Percentiles rank a stretch among this genome's conserved stretches.
Conservation (phyloP, 2,113 vertebrate species). For the Amphiprion percula region DNA sequence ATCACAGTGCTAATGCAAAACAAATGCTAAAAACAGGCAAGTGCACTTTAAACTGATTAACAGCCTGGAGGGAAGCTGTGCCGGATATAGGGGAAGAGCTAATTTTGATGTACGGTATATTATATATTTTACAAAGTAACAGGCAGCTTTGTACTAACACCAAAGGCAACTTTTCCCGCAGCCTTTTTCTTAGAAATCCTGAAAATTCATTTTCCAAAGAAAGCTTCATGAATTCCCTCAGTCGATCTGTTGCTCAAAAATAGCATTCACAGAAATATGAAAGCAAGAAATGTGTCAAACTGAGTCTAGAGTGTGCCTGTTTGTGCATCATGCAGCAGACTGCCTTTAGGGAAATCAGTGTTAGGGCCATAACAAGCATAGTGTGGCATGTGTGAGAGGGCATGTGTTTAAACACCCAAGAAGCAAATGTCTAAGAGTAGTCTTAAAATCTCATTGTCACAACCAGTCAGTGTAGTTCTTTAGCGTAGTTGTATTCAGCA, state of each 20-base stretch:
- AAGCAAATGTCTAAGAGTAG: background rate
- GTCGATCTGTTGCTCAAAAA: background rate
- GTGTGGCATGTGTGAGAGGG: background rate
- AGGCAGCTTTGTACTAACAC: background rate
- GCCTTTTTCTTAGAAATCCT: background rate
- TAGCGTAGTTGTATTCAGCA: background rate
- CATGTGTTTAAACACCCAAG: background rate
- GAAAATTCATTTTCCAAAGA: background rate
- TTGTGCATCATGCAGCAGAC: background rate
- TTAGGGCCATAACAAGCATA: background rate
- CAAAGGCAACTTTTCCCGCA: background rate
- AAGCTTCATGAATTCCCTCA: background rate
- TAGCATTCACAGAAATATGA: background rate
- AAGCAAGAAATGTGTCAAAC: background rate
- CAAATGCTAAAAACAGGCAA: background rate
- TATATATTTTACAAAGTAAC: too few relatives aligned
- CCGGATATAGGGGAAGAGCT: too few relatives aligned
- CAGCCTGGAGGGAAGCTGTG: background rate
- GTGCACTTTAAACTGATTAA: background rate
- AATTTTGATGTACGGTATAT: too few relatives aligned
- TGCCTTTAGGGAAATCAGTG: constrained; percentile 15
- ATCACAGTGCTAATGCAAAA: background rate
- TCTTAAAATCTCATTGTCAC: constrained; percentile 8
- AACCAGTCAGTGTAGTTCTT: constrained; percentile 18
- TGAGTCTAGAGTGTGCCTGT: background rate